Percentiles rank a stretch among this genome's conserved stretches.
Conservation (phyloP, 2,113 vertebrate species). For the Clinocottus analis region DNA sequence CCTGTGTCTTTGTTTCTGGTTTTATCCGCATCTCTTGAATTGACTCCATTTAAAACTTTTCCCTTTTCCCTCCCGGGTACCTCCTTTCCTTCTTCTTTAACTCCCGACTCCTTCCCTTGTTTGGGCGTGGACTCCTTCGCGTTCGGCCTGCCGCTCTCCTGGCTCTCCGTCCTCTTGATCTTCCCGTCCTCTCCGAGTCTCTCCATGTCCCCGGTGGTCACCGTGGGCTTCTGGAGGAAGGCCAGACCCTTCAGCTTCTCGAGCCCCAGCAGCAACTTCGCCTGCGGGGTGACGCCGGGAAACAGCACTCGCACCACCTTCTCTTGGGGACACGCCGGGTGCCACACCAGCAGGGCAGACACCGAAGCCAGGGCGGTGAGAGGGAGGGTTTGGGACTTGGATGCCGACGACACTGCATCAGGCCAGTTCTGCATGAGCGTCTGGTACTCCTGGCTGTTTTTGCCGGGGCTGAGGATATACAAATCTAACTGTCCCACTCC, state of each 20-base stretch:
- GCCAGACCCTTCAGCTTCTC: conserved; percentile 91
- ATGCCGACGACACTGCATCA: conserved; percentile 59
- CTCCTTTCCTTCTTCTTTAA: conserved; percentile 74
- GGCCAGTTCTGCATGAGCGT: conserved; percentile 87
- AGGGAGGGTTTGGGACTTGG: conserved; percentile 78
- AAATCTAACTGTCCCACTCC: conserved; percentile 95
- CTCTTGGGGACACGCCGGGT: conserved; percentile 86
- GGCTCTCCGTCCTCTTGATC: conserved; percentile 83
- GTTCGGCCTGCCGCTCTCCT: conserved; percentile 86
- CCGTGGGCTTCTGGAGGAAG: conserved; percentile 89
- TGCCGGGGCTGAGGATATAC: conserved; percentile 89
- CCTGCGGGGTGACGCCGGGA: conserved; percentile 90
- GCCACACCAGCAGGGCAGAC: conserved; percentile 93
- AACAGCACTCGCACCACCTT: conserved; percentile 79
- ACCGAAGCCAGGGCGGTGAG: conserved; percentile 85
- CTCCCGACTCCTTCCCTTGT: conserved; percentile 66
- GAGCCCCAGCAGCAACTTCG: conserved; percentile 90
- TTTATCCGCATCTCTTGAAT: conserved; percentile 79
- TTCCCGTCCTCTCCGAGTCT: conserved; percentile 45
- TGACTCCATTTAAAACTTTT: conserved; percentile 74
- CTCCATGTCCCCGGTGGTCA: conserved; percentile 89
- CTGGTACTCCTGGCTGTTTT: conserved; percentile 86
- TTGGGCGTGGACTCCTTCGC: conserved; percentile 73
- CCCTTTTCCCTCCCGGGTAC: conserved; percentile 77
- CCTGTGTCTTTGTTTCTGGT: conserved; percentile 76